Base-by-base conservation (phyloP, 1,140 invertebrate genomes). In the Daktulosphaira vitifoliae region DNA sequence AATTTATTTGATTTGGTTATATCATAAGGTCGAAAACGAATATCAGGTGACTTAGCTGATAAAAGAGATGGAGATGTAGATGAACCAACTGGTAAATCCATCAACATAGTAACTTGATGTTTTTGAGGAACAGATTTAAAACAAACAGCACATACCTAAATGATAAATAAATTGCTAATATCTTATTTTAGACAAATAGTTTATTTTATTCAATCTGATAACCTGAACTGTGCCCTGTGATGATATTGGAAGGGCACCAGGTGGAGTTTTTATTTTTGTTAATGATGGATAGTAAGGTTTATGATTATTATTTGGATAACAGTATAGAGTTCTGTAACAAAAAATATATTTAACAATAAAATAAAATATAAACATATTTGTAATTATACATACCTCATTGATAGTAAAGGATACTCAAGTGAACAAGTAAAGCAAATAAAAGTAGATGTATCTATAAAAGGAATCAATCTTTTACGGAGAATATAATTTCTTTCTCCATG, bases 391-490 rank as follows among this genome's bases (percentile, higher is more conserved):
- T 20, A 66, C 65, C 65, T 22, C 39, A 79, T 84, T 80, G 73
- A 75, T 25, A 84, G 84, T 18, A 84, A 87, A 65, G 85, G 82
- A 73, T 86, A 85, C 73, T 87, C 83, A 67, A 84, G 78, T 23
- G 87, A 86, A 78, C 91, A 94, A 49, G 88, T 90, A 74, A 90
- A 94, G 77, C 90, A 94, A 26, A 92, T 84, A 74, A 92, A 92
- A 65, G 82, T 87, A 13, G 87, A 84, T 2, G 81, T 79, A 70
- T 86, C 84, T 23, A 82, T 74, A 7, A 78, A 73, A 5, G 83
- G 79, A 13, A 82, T 79, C 38, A 84, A 82, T 25, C 86, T 79
- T 74, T 89, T 89, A 48, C 88, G 80, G 56, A 92, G 76, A 25
- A 82, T 82, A 75, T 92, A 92, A 69, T 86, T 84, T 23, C 89